phyloP scores from a whole-genome alignment of 2,113 vertebrate species.

The Pseudonaja textilis region DNA sequence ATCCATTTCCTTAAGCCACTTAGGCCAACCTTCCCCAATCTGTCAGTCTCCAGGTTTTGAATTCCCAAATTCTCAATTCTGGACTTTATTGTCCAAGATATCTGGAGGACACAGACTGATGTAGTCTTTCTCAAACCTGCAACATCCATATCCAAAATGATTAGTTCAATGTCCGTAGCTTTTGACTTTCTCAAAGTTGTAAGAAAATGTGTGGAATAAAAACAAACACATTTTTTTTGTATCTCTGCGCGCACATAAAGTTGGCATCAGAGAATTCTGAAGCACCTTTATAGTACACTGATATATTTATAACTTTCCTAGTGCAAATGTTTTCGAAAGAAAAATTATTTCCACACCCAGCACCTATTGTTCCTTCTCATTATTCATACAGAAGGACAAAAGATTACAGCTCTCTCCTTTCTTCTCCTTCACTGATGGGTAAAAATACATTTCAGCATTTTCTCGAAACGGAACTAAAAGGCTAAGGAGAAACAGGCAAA shows the following conservation, averaged over 20 bases:
- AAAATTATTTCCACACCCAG: conserved; percentile 46
- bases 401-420: conserved; percentile 28
- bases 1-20: conserved; percentile 37
- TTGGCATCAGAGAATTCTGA: conserved; percentile 2
- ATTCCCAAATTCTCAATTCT: not conserved
- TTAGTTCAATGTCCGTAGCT: conserved; percentile 41
- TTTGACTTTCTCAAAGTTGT: conserved; percentile 38
- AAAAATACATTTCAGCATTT: conserved; percentile 48
- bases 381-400: conserved; percentile 53
- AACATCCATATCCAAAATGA: conserved; percentile 33
- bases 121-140: not conserved
- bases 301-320: conserved; percentile 35
- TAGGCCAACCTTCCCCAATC: not conserved
- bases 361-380: conserved; percentile 42
- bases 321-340: conserved; percentile 42
- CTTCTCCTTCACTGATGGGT: conserved; percentile 52
- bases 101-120: not conserved
- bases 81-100: not conserved
- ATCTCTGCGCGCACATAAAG: conserved; percentile 9
- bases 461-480: conserved; percentile 49
- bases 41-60: not conserved
- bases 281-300: conserved; percentile 37
- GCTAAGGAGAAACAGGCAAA: conserved; percentile 48
- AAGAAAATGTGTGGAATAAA: conserved; percentile 29
- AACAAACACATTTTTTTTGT: conserved; percentile 9